Base-by-base conservation (phyloP, 2,113 vertebrate species). In the Edolisoma coerulescens region DNA sequence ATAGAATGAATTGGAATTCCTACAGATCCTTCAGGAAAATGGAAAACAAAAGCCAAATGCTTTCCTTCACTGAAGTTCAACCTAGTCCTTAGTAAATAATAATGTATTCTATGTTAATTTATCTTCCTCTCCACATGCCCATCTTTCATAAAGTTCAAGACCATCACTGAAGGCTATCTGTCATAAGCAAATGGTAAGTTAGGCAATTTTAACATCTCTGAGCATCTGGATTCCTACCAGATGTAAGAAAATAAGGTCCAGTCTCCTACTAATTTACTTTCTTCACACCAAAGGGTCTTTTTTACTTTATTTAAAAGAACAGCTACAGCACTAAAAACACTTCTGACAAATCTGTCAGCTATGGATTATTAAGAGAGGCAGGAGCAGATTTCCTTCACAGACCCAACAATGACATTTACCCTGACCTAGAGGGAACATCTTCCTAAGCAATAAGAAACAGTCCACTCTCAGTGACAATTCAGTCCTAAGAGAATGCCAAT, bases 401-500 rank as follows among this genome's bases (percentile, higher is more conserved):
- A 78, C 4, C 8, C 5, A 13, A 69, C 88, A 74, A 61, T 16
- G 33, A 85, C 65, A 75, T 87, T 93, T 92, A 56, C 59, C 44
- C 49, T 94, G 78, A 93, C 69, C 77, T 94, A 91, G 30, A 95
- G 28, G 56, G 53, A 95, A 47, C 77, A 81, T 69, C 45, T 94
- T 94, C 45, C 86, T 92, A 80, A 91, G 42, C 57, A 94, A 26
- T 91, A 96, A 89, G 65, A 93, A 96, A 89, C 61, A 95, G 53
- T 95, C 95, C 42, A 67, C 35, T 73, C 83, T 92, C 68, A n/a
- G 50, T 79, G 91, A 93, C 95, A 97, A 71, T 39, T 90, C 70
- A 91, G 63, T 97, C 97, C 95, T 96, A 84, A 56, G 92, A 97
- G 95, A 94, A 97, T 41, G 87, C 57, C 87, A 98, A 97, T 98